These are phyloP conservation scores for Nudaria mundana DNA, from an alignment of 2,888 invertebrate genomes.

Conservation along the genomic window DNA sequence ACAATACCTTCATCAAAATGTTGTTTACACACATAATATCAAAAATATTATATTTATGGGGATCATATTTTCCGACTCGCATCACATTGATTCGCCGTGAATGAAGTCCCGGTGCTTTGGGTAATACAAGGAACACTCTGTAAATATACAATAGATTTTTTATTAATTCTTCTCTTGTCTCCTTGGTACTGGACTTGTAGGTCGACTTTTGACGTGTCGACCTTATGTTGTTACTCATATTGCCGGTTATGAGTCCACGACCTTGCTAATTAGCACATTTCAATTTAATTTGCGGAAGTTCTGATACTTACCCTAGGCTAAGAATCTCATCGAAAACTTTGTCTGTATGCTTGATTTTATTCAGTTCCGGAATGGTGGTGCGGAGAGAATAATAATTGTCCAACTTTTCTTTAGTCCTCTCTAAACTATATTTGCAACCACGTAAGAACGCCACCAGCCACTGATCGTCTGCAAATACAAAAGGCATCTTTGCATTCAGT, in stretches of 20 bases:
- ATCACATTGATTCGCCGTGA: conserved; percentile 1
- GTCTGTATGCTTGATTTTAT: conserved; percentile 37
- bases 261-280: no score
- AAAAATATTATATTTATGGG: conserved; percentile 44
- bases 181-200: no score
- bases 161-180: no score
- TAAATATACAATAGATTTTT: not conserved
- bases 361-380: conserved; percentile 76
- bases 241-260: no score
- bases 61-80: conserved; percentile 53
- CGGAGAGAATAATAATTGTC: conserved; percentile 81
- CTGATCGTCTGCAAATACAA: conserved; percentile 77
- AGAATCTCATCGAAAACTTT: conserved; percentile 46
- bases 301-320: conserved; percentile 3
- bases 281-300: no score
- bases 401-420: conserved; percentile 82
- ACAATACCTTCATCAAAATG: conserved; percentile 42
- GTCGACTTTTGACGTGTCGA: no score
- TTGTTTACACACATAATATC: conserved; percentile 45
- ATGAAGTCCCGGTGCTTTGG: not conserved
- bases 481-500: not conserved
- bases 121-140: not conserved
- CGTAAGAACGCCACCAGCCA: conserved; percentile 83
- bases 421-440: conserved; percentile 84
- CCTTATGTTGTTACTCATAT: no score